phyloP scores from a whole-genome alignment of 2,888 invertebrate genomes.

The Drosophila borealis region DNA sequence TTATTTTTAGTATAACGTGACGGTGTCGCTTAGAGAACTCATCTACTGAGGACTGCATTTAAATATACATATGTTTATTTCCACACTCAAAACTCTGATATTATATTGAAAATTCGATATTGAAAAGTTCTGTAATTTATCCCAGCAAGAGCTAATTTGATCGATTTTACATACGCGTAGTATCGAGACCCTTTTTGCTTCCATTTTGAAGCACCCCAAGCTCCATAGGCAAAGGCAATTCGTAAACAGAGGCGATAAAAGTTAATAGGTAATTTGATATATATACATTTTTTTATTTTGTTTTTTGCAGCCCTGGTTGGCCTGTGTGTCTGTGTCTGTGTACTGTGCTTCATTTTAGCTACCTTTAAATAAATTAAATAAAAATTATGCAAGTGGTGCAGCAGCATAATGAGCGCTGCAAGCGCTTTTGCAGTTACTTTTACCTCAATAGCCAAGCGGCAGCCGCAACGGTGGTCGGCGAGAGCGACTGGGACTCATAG shows the following conservation, averaged over 20 bases:
- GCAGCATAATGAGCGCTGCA: conserved; percentile 75
- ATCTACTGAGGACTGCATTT: no score
- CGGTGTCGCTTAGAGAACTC: no score
- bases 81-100: no score
- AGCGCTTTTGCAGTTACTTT: conserved; percentile 77
- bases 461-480: conserved; percentile 52
- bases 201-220: no score
- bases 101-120: no score
- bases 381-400: conserved; percentile 76
- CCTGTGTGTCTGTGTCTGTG: conserved; percentile 5
- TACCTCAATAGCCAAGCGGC: conserved; percentile 71
- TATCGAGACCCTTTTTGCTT: no score
- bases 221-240: neutral
- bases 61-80: no score
- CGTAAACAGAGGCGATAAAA: neutral
- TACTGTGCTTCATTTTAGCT: conserved; percentile 47
- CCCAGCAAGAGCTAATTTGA: no score
- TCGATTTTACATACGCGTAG: no score
- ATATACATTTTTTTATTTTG: neutral
- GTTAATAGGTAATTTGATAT: neutral
- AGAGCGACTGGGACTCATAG: conserved; percentile 1
- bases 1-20: no score
- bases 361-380: conserved; percentile 79
- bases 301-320: conserved; percentile 32
- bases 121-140: no score